Evolutionary conservation across 2,888 invertebrate genomes (phyloP), one percentile per base, ranked within the genome.

Genomic region (Plagiodera versicolora): DNA sequence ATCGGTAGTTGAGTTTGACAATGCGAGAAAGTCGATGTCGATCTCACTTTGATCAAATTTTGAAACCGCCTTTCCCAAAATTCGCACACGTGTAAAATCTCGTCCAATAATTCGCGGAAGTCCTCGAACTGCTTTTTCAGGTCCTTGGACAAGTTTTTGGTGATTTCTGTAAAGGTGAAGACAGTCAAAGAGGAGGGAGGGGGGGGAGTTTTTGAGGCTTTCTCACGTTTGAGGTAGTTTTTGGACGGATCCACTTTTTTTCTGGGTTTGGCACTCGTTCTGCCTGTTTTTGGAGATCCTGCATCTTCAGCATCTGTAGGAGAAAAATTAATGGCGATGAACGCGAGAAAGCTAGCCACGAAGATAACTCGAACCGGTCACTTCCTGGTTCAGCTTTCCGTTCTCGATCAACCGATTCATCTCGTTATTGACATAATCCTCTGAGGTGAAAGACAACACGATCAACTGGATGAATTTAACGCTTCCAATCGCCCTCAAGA

Each of bases 391-490:
- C n/a, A n/a, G n/a, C n/a, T n/a, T n/a, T n/a, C n/a, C n/a, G n/a
- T n/a, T n/a, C n/a, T n/a, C n/a, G n/a, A n/a, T n/a, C n/a, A n/a
- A n/a, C n/a, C 60, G 39, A 1, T 58, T 51, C 32, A 67, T 61
- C 56, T 68, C 61, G 4, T 65, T 50, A 3, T 46, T 32, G 11
- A 70, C 24, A 58, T 74, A 68, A 52, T 73, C 70, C 17, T 71
- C 62, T 4, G 67, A 62, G 19, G 69, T 70, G 44, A 61, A 67
- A 0, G 72, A 69, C 4, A 71, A 56, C 5, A 70, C 60, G 20
- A 79, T 63, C 24, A 75, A 69, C 19, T 77, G 75, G 14, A 80
- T 73, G 56, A 75, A 74, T 56, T 69, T 61, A 0, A 74, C 65
- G 63, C 77, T 72, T 20, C 76, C 77, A 18, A 72, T 64, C 2